phyloP scores from a whole-genome alignment of 2,797 vertebrate species.

The Sebastes paucispinis region DNA sequence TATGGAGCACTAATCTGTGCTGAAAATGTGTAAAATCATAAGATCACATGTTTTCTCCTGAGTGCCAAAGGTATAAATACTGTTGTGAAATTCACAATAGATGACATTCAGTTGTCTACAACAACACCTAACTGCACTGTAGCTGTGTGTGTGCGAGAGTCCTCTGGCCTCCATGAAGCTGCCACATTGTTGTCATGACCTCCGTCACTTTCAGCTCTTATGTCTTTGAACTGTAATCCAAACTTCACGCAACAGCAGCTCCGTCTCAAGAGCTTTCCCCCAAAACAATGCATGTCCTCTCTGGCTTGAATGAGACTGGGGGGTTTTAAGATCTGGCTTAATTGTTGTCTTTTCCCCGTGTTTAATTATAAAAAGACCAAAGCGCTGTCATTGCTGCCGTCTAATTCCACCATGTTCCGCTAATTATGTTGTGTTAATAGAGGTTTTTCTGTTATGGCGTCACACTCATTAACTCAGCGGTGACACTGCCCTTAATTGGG shows the following conservation, averaged over 20 bases:
- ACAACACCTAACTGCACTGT: not conserved
- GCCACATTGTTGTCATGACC: slow-evolving; percentile 53
- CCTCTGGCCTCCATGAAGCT: not conserved
- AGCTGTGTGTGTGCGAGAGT: not conserved
- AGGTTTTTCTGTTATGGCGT: slow-evolving; percentile 64
- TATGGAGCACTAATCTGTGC: slow-evolving; percentile 10
- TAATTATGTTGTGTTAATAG: slow-evolving; percentile 77
- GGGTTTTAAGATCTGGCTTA: slow-evolving; percentile 69
- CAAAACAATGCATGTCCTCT: slow-evolving; percentile 73
- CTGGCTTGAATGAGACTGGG: slow-evolving; percentile 52
- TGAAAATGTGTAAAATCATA: not conserved
- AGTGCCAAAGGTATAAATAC: not conserved
- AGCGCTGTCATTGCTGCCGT: slow-evolving; percentile 55
- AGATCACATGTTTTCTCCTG: slow-evolving; percentile 9
- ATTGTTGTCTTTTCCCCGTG: slow-evolving; percentile 74
- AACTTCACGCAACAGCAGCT: slow-evolving; percentile 45
- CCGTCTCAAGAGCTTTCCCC: slow-evolving; percentile 64
- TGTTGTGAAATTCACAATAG: not conserved
- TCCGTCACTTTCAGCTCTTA: slow-evolving; percentile 58
- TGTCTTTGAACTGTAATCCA: slow-evolving; percentile 67
- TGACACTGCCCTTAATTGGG: slow-evolving; percentile 77
- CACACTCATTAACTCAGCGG: slow-evolving; percentile 77
- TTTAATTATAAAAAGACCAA: slow-evolving; percentile 76
- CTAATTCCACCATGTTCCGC: slow-evolving; percentile 75
- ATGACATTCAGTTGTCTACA: not conserved